Conservation (phyloP, 2,888 invertebrate genomes). For the Pantelozetes paolii region DNA sequence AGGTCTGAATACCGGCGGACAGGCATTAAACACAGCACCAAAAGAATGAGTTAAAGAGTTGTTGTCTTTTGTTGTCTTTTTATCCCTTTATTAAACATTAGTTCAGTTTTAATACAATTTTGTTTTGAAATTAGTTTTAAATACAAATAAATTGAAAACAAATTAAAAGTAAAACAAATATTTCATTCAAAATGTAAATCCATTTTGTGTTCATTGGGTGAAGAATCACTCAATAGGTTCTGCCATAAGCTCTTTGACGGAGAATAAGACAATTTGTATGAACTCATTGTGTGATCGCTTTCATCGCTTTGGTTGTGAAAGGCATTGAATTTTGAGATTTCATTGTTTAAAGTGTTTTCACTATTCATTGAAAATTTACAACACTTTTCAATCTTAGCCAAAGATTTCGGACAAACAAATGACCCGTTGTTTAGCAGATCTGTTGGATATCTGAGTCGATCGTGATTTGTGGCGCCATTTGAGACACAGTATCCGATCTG, state of each 20-base stretch:
- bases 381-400: background rate
- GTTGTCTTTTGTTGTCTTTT: background rate
- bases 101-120: background rate
- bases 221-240: conserved; percentile 21
- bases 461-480: background rate
- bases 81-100: background rate
- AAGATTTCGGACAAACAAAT: background rate
- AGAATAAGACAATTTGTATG: background rate
- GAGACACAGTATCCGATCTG: background rate
- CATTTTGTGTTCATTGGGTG: conserved; percentile 12
- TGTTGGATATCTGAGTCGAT: background rate
- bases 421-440: conserved; percentile 1
- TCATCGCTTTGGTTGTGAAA: conserved; percentile 16
- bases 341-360: background rate
- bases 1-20: conserved; percentile 75
- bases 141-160: background rate
- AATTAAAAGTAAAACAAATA: background rate
- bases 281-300: conserved; percentile 15
- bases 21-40: conserved; percentile 58
- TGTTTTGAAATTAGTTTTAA: background rate
- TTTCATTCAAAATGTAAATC: background rate
- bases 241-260: conserved; percentile 11
- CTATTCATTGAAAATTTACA: conserved; percentile 7
- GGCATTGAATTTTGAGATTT: background rate
- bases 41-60: conserved; percentile 38